Evolutionary conservation across 2,113 vertebrate species (phyloP), one percentile per base, ranked within the genome.

Genomic region (Ameiurus melas): DNA sequence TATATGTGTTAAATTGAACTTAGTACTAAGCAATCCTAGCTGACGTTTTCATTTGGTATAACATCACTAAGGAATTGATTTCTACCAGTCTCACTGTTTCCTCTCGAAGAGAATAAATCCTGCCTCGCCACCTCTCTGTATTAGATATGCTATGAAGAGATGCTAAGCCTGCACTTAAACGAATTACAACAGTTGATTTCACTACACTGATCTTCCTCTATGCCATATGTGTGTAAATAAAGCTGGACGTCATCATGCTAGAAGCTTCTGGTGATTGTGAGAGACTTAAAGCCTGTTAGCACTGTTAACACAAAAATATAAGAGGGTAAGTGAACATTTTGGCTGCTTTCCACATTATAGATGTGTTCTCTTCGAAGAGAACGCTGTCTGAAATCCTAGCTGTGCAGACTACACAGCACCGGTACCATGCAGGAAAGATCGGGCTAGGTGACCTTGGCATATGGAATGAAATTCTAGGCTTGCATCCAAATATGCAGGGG

Each of bases 361-460:
- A 85, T 36, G 36, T 53, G 64, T 77, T 89, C n/a, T 57, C 16
- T 36, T 47, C 30, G 27, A 84, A 47, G 14, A 66, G 3, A 51
- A 20, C 27, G 13, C 19, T 73, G 88, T 51, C 39, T 85, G 73
- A 33, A 53, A 90, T 62, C 60, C 39, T 22, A 85, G 80, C 57
- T 19, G 47, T 68, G 27, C 83, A 90, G 60, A 83, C 33, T n/a
- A 64, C 68, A 81, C 83, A 85, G 51, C 58, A 68, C 57, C 47
- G 85, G 60, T 86, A 70, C 39, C n/a, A 62, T 51, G 62, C 25
- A 90, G 71, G 73, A 62, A 57, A 51, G 58, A 51, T 68, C 36
- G 33, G 17, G 36, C 78, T 47, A 27, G 20, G 85, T 89, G n/a
- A 89, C 89, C 89, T 89, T 90, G 81, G 33, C 85, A 66, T 75